Percentiles rank a stretch among this genome's conserved stretches.
phyloP scores from a whole-genome alignment of 2,888 invertebrate species.

The Eupithecia centaureata region DNA sequence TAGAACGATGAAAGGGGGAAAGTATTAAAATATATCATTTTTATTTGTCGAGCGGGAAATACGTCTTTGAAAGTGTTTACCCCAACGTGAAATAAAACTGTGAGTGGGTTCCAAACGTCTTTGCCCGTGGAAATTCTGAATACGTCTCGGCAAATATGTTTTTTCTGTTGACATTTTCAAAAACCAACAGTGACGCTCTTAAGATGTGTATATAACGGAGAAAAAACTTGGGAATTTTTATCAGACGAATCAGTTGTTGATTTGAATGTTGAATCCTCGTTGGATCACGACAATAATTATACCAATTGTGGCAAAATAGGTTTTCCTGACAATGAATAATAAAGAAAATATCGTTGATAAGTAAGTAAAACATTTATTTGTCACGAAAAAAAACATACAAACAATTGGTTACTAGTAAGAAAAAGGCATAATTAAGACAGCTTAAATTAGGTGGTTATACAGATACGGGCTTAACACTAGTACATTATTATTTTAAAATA shows the following conservation, averaged over 20 bases:
- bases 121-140: conserved; percentile 63
- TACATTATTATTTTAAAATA: too few species aligned
- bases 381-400: too few species aligned
- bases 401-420: too few species aligned
- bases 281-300: neutral
- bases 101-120: conserved; percentile 68
- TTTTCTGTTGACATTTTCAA: conserved; percentile 53
- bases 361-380: too few species aligned
- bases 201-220: neutral
- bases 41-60: conserved; percentile 72
- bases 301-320: too few species aligned
- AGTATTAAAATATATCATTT: conserved; percentile 69
- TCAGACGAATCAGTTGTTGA: neutral
- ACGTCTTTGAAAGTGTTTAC: conserved; percentile 76
- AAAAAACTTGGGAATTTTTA: neutral
- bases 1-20: conserved; percentile 52
- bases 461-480: too few species aligned
- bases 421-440: too few species aligned
- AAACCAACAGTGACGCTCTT: conserved; percentile 49
- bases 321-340: too few species aligned
- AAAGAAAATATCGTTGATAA: too few species aligned
- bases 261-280: neutral
- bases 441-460: too few species aligned
- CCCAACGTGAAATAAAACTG: conserved; percentile 73
- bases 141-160: conserved; percentile 59